phyloP scores from a whole-genome alignment of 2,888 invertebrate genomes.

The Isotomurus palustris region DNA sequence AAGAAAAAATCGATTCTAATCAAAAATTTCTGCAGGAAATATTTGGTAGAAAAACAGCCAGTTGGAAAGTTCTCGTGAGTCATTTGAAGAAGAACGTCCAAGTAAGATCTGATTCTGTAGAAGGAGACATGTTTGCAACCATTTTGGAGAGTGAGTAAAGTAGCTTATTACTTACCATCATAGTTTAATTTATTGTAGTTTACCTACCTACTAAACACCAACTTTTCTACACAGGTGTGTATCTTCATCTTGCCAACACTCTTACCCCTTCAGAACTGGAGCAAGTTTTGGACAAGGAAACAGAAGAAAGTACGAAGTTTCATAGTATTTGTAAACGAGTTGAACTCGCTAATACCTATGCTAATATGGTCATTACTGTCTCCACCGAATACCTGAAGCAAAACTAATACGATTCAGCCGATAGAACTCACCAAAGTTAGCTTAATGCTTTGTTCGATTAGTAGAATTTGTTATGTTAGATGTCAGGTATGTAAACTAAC shows the following conservation, averaged over 20 bases:
- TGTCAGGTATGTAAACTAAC: too few relatives aligned
- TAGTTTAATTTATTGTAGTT: too few relatives aligned
- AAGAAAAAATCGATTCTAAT: too few relatives aligned
- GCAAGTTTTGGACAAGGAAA: conserved; percentile 42
- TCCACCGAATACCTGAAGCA: conserved; percentile 18
- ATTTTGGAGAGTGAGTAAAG: conserved; percentile 43
- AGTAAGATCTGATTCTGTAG: conserved; percentile 28
- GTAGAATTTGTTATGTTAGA: too few relatives aligned
- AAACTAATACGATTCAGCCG: conserved; percentile 6
- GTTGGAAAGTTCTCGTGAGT: conserved; percentile 41
- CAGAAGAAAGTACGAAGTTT: conserved; percentile 40
- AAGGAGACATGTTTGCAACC: conserved; percentile 40
- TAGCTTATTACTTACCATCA: neutral
- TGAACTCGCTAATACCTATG: conserved; percentile 40
- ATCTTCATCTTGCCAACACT: conserved; percentile 44
- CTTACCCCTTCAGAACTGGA: conserved; percentile 38
- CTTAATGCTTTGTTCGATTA: neutral
- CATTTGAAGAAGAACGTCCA: conserved; percentile 41
- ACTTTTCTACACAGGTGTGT: conserved; percentile 40
- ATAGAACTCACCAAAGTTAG: neutral
- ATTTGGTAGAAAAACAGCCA: conserved; percentile 36
- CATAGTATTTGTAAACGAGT: conserved; percentile 40
- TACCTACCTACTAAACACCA: too few relatives aligned
- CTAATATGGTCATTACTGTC: conserved; percentile 40
- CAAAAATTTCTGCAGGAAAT: conserved; percentile 39